Base-by-base conservation (phyloP, 2,888 invertebrate genomes). In the Chloromyia formosa region DNA sequence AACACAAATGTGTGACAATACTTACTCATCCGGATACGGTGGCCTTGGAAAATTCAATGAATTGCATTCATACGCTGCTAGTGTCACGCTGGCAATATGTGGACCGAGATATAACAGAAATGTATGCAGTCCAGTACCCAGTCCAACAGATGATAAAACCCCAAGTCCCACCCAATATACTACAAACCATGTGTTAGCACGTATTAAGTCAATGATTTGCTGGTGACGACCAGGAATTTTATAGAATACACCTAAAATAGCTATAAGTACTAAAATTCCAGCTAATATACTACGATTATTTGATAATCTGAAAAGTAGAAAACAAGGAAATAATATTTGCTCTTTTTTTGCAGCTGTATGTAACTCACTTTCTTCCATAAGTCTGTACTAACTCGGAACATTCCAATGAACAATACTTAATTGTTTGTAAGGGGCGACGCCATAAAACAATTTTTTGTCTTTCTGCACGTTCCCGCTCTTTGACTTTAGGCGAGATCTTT, bases 31-130 rank as follows among this genome's bases (percentile, higher is more conserved):
- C 22, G 99, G 99, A 88, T 99, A 99, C 0, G 99, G 99, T 64
- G 99, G 99, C 81, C 94, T 92, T 0, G 98, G 99, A 84, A 99
- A 99, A 86, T 97, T 92, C 45, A 98, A 89, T 23, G 93, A 90
- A 66, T 94, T 94, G 85, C 99, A 99, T 86, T 99, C 98, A 85
- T 97, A 98, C 0, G 97, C 99, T 16, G 99, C 99, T 82, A 99
- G 88, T 1, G 99, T 99, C 58, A 99, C 99, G 75, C 95, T 90
- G 75, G 98, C 98, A 87, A 99, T 99, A 84, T 98, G 98, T 40
- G 99, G 99, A n/a, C 99, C 99, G 82, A 99, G 87, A 86, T 99
- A 99, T 77, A 99, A 88, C 71, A 99, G 89, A 88, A 99, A 99
- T 76, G 99, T 99, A 86, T 99, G 99, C 73, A 99, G 89, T 0